phyloP scores from a whole-genome alignment of 2,888 invertebrate species.

The Idaea aversata region DNA sequence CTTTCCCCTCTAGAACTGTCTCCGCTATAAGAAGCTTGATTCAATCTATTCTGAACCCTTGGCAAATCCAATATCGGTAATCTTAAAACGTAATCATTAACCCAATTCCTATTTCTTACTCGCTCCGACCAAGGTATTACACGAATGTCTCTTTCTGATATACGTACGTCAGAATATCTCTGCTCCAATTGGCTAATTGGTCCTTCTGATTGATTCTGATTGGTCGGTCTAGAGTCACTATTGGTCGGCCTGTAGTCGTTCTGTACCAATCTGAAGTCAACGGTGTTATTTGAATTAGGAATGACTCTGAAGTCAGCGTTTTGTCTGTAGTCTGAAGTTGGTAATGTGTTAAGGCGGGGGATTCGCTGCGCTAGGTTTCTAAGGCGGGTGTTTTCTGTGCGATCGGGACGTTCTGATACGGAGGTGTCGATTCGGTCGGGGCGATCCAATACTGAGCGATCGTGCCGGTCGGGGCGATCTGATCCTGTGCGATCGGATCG shows the following conservation, averaged over 20 bases:
- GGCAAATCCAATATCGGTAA: slow-evolving; percentile 57
- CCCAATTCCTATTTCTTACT: slow-evolving; percentile 44
- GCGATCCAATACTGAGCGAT: neutral
- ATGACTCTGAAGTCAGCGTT: slow-evolving; percentile 14
- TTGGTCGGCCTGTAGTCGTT: slow-evolving; percentile 7
- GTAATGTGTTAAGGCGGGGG: slow-evolving; percentile 53
- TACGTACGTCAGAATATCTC: neutral
- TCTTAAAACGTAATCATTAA: slow-evolving; percentile 57
- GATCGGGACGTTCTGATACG: slow-evolving; percentile 40
- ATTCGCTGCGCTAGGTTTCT: slow-evolving; percentile 58
- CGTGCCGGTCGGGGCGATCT: too few relatives aligned
- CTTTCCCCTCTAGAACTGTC: slow-evolving; percentile 38
- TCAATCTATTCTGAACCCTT: slow-evolving; percentile 41
- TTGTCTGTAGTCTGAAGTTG: slow-evolving; percentile 24
- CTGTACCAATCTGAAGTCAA: slow-evolving; percentile 12
- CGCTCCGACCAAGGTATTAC: slow-evolving; percentile 59
- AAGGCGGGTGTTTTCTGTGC: slow-evolving; percentile 54
- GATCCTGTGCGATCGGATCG: too few relatives aligned
- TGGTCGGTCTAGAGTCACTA: slow-evolving; percentile 2
- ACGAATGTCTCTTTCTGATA: slow-evolving; percentile 40
- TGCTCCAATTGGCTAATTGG: neutral
- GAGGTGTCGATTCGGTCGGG: neutral
- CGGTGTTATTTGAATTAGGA: slow-evolving; percentile 10
- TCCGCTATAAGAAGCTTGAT: slow-evolving; percentile 21
- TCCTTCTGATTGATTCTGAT: neutral